Conservation (phyloP, 1,140 invertebrate genomes). For the Gonioctena quinquepunctata region DNA sequence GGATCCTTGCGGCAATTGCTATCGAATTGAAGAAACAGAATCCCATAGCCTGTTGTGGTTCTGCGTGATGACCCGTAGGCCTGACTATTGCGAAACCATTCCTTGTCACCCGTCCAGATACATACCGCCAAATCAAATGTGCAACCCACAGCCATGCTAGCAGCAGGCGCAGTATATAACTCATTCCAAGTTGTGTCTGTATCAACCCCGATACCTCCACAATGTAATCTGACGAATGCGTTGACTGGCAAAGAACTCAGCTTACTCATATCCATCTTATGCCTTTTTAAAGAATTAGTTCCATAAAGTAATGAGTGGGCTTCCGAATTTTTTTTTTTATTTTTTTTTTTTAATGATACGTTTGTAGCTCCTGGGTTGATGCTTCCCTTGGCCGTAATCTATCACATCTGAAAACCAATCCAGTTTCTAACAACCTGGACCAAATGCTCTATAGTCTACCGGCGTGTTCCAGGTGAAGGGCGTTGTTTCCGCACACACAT, state of each 20-base stretch:
- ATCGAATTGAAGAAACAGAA: conserved; percentile 99
- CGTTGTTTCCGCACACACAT: conserved; percentile 93
- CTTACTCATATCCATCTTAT: conserved; percentile 81
- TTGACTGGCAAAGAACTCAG: conserved; percentile 79
- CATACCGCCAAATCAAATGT: conserved; percentile 84
- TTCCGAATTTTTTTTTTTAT: no score
- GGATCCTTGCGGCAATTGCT: conserved; percentile 91
- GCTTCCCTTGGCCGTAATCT: conserved; percentile 87
- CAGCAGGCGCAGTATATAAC: conserved; percentile 89
- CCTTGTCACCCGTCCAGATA: conserved; percentile 75
- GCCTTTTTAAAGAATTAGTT: conserved; percentile 85
- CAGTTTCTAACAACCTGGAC: conserved; percentile 88
- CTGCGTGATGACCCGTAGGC: conserved; percentile 98
- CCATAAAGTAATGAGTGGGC: conserved; percentile 85
- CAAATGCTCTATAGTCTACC: conserved; percentile 95
- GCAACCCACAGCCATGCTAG: conserved; percentile 93
- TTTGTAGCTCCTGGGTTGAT: conserved; percentile 89
- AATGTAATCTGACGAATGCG: conserved; percentile 88
- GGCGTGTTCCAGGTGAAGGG: conserved; percentile 93
- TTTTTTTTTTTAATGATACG: no score
- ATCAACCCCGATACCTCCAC: conserved; percentile 95
- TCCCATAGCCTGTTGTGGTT: conserved; percentile 96
- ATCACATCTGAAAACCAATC: conserved; percentile 79
- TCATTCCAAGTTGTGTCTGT: conserved; percentile 99
- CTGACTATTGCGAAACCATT: conserved; percentile 98